Percentiles rank a stretch among this genome's conserved stretches.
These are phyloP conservation scores for Zaprionus capensis DNA, from an alignment of 1,140 invertebrate species.

Conservation along the genomic window DNA sequence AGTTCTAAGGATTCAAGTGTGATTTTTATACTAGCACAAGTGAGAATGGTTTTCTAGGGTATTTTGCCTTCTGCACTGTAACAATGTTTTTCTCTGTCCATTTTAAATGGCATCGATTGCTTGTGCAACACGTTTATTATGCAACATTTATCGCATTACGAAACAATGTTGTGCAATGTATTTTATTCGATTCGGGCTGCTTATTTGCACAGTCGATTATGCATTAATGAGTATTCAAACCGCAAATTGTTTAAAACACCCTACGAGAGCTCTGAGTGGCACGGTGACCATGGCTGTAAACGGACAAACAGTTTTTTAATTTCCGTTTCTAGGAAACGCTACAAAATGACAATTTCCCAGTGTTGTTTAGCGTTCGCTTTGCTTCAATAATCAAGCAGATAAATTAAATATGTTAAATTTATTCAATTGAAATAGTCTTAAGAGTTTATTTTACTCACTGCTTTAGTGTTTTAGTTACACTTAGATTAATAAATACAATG, in stretches of 20 bases:
- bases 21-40: no score
- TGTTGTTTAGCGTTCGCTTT: not conserved
- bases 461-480: no score
- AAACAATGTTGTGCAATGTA: constrained; percentile 39
- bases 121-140: constrained; percentile 57
- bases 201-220: constrained; percentile 59
- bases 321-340: constrained; percentile 46
- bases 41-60: not conserved
- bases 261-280: not conserved
- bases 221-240: constrained; percentile 61
- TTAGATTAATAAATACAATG: no score
- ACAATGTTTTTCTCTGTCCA: not conserved
- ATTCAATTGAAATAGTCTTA: no score
- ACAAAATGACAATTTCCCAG: constrained; percentile 1
- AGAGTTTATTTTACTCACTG: no score
- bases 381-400: not conserved
- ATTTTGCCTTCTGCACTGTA: not conserved
- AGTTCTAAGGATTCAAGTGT: no score
- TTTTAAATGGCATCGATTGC: constrained; percentile 36
- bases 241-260: constrained; percentile 60
- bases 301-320: constrained; percentile 37
- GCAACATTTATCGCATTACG: constrained; percentile 64
- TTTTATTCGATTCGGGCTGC: constrained; percentile 52
- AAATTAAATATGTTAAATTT: no score
- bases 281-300: not conserved